These are phyloP conservation scores for Phylloscopus collybita DNA, from an alignment of 2,797 vertebrate genomes.

Conservation along the genomic window DNA sequence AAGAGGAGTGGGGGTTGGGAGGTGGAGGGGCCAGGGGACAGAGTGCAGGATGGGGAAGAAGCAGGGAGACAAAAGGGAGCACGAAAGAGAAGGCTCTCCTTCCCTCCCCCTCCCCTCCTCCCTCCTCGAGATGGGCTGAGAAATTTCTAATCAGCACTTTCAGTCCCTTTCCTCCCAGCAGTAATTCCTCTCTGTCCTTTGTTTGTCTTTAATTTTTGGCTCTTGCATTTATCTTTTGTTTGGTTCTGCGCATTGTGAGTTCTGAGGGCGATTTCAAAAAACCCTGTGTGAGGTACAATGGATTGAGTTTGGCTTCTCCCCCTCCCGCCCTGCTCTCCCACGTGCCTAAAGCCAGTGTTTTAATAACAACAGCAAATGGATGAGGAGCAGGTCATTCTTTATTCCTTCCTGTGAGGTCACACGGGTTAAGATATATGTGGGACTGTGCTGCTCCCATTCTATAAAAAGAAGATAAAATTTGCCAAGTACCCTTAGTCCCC, in stretches of 20 bases:
- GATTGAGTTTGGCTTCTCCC: constrained; percentile 14
- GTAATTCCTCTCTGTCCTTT: constrained; percentile 49
- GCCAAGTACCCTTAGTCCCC: not conserved
- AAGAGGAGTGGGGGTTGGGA: constrained; percentile 45
- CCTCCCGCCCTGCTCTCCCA: not conserved
- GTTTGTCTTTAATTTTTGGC: constrained; percentile 58
- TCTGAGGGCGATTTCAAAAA: constrained; percentile 23
- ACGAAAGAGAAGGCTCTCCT: constrained; percentile 1
- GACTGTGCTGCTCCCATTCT: not conserved
- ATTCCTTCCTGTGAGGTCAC: constrained; percentile 3
- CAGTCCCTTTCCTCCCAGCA: constrained; percentile 17
- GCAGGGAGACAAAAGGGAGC: constrained; percentile 54
- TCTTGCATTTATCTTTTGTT: constrained; percentile 53
- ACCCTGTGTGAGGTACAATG: not conserved
- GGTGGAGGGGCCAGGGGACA: constrained; percentile 25
- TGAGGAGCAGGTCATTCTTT: constrained; percentile 27
- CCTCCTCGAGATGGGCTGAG: constrained; percentile 43
- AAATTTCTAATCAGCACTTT: constrained; percentile 68
- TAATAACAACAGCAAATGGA: constrained; percentile 58
- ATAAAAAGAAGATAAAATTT: not conserved
- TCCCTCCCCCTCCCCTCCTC: not conserved
- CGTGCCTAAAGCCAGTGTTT: constrained; percentile 22
- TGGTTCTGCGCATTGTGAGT: constrained; percentile 40
- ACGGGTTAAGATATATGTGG: not conserved
- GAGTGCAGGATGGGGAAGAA: constrained; percentile 50